Conservation (phyloP, 2,113 vertebrate genomes). For the Bambusicola thoracicus region DNA sequence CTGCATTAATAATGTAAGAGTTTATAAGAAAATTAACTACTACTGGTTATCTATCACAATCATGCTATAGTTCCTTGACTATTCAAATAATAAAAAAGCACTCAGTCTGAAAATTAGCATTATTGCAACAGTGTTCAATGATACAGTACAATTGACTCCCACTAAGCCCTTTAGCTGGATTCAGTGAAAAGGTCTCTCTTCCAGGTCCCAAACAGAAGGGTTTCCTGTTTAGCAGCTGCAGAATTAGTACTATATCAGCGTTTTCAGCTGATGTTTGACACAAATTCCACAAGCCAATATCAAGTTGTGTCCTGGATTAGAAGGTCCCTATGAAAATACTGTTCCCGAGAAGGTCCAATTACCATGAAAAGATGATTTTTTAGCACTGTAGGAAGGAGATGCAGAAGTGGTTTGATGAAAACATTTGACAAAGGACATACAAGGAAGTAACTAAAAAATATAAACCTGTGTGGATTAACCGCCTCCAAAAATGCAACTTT, state of each 20-base stretch:
- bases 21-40: constrained; percentile 1
- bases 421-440: background rate
- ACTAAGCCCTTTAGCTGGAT: background rate
- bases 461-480: background rate
- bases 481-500: background rate
- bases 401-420: background rate
- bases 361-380: background rate
- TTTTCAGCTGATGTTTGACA: background rate
- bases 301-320: background rate
- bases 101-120: background rate
- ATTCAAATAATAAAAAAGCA: background rate
- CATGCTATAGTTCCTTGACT: background rate
- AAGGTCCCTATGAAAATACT: background rate
- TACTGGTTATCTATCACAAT: background rate
- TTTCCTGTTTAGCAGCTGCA: background rate
- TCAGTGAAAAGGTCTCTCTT: background rate
- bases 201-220: background rate
- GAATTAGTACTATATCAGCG: background rate
- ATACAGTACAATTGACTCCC: background rate
- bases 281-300: background rate
- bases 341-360: background rate
- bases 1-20: background rate
- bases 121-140: background rate
- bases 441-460: background rate
- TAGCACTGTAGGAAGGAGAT: background rate